Conservation (phyloP, 2,113 vertebrate species). For the Lophochroa leadbeateri region DNA sequence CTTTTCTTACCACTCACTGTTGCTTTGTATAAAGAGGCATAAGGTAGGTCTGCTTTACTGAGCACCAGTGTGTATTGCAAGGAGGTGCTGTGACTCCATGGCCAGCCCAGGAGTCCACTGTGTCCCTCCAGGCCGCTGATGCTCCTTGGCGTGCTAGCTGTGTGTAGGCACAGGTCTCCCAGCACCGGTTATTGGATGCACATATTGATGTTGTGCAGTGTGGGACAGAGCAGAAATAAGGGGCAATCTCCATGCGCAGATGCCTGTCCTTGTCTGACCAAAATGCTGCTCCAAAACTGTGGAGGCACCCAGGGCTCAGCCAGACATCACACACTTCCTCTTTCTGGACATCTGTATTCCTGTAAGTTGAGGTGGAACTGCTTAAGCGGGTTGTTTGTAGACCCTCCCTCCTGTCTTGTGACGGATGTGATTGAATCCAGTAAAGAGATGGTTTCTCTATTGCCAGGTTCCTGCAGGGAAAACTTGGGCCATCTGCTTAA, state of each 20-base stretch:
- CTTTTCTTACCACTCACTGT: neutral
- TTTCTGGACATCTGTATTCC: neutral
- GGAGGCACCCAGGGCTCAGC: neutral
- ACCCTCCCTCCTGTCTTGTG: neutral
- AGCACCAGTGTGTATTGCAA: neutral
- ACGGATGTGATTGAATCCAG: neutral
- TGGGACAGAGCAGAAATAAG: neutral
- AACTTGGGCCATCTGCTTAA: neutral
- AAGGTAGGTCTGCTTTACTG: neutral
- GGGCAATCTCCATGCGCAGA: neutral
- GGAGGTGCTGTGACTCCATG: neutral
- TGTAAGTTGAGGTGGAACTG: neutral
- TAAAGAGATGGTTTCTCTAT: neutral
- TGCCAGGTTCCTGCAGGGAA: constrained; percentile 23
- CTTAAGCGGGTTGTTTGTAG: neutral
- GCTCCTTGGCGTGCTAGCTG: neutral
- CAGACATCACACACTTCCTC: neutral
- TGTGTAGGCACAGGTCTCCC: neutral
- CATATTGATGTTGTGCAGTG: neutral
- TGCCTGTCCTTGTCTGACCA: neutral
- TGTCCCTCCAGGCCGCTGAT: neutral
- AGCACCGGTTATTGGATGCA: neutral
- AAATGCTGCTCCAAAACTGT: neutral
- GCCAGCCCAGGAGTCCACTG: neutral
- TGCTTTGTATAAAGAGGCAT: neutral